Evolutionary conservation across 2,888 invertebrate species (phyloP).

Genomic region (Aromia moschata): DNA sequence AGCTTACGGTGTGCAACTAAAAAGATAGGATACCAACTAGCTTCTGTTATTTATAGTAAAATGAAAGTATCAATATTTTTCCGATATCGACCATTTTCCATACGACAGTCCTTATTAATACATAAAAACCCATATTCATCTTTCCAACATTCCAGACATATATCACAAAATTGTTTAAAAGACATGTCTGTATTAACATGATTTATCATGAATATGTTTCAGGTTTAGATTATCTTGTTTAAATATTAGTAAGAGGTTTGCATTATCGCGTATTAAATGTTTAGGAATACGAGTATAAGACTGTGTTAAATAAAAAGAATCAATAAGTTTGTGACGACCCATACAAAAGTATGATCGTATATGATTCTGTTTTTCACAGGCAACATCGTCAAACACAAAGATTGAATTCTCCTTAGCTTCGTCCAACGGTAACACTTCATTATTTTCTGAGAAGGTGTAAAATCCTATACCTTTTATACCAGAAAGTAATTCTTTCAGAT

Average conservation of each 20-base stretch:
- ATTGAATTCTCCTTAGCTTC: conserved; percentile 50
- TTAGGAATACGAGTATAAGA: conserved; percentile 6
- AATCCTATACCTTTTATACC: conserved; percentile 42
- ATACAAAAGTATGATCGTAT: conserved; percentile 49
- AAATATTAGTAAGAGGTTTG: neutral
- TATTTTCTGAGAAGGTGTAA: conserved; percentile 37
- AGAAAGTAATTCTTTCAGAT: conserved; percentile 42
- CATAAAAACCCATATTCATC: conserved; percentile 15
- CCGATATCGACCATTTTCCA: conserved; percentile 14
- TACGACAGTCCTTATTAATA: conserved; percentile 14
- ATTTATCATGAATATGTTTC: conserved; percentile 15
- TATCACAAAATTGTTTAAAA: conserved; percentile 14
- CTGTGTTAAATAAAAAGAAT: conserved; percentile 4
- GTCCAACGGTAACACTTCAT: conserved; percentile 40
- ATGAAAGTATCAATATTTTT: conserved; percentile 18
- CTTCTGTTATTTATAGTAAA: conserved; percentile 3
- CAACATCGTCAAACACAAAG: conserved; percentile 58
- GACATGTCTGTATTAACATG: conserved; percentile 21
- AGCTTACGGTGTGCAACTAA: neutral
- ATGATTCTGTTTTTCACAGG: conserved; percentile 50
- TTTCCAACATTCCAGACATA: conserved; percentile 19
- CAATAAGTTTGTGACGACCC: conserved; percentile 17
- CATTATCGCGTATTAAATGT: conserved; percentile 8
- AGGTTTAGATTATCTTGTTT: conserved; percentile 14
- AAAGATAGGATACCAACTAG: neutral